These are phyloP conservation scores for Aporophyla nigra DNA, from an alignment of 2,888 invertebrate species.

Conservation along the genomic window DNA sequence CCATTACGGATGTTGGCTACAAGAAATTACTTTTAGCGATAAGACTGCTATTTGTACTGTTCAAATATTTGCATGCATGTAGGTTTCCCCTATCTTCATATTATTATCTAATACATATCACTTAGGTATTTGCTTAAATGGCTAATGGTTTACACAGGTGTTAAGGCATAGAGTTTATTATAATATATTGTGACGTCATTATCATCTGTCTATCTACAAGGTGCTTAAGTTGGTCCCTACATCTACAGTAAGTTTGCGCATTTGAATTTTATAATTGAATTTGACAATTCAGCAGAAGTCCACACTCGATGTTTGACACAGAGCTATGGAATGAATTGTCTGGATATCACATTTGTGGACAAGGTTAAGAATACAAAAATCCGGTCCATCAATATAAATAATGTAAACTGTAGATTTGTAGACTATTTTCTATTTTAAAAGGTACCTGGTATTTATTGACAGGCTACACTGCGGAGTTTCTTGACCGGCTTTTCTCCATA, in stretches of 20 bases:
- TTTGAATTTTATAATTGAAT: neutral
- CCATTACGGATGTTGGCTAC: slow-evolving; percentile 28
- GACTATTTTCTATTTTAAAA: too few relatives aligned
- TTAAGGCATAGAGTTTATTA: neutral
- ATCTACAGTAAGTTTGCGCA: neutral
- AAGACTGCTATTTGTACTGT: slow-evolving; percentile 38
- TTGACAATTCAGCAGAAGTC: neutral
- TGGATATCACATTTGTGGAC: neutral
- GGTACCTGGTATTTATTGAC: too few relatives aligned
- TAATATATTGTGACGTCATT: neutral
- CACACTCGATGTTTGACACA: neutral
- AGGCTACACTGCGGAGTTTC: too few relatives aligned
- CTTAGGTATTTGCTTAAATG: slow-evolving; percentile 41
- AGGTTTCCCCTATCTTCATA: slow-evolving; percentile 24
- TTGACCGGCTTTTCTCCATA: too few relatives aligned
- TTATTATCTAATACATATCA: slow-evolving; percentile 23
- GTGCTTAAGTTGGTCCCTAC: neutral
- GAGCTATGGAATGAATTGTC: neutral
- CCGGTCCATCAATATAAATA: neutral
- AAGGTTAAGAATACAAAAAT: neutral
- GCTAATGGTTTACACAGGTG: slow-evolving; percentile 43
- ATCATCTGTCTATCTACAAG: neutral
- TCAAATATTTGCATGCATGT: slow-evolving; percentile 38
- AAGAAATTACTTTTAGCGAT: slow-evolving; percentile 49
- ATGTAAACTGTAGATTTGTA: neutral